phyloP scores from a whole-genome alignment of 2,888 invertebrate species.

The Limnephilus auricula region DNA sequence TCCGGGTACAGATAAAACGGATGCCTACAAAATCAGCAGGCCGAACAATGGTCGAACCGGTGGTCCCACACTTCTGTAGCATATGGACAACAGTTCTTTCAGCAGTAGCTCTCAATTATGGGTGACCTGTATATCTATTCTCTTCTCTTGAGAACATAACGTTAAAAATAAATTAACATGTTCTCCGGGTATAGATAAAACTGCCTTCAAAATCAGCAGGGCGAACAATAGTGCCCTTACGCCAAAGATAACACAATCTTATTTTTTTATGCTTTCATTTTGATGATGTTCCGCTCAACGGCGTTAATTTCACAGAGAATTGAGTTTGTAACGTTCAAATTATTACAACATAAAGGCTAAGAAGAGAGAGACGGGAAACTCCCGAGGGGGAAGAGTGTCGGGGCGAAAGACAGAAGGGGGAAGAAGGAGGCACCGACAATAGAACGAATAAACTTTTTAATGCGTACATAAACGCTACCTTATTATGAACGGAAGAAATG shows the following conservation, averaged over 20 bases:
- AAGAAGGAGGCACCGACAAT: neutral
- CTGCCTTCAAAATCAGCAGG: neutral
- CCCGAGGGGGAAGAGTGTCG: neutral
- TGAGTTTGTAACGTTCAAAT: slow-evolving; percentile 46
- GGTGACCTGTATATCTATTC: neutral
- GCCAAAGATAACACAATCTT: slow-evolving; percentile 34
- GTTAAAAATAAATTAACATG: neutral
- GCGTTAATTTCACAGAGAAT: slow-evolving; percentile 45
- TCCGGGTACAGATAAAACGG: no score
- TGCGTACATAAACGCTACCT: slow-evolving; percentile 26
- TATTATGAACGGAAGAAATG: slow-evolving; percentile 26
- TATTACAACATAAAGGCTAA: slow-evolving; percentile 37
- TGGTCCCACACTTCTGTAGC: no score
- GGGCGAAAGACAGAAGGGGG: neutral
- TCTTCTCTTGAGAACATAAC: neutral
- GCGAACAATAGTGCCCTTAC: neutral
- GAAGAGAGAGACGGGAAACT: slow-evolving; percentile 10
- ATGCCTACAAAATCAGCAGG: no score
- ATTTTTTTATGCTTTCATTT: slow-evolving; percentile 46
- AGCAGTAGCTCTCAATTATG: neutral
- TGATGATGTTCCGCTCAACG: slow-evolving; percentile 43
- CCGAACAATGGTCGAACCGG: no score
- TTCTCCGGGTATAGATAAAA: neutral
- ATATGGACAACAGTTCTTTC: no score
- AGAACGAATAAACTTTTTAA: slow-evolving; percentile 21